Conservation (phyloP, 2,113 vertebrate species). For the Callipepla squamata region DNA sequence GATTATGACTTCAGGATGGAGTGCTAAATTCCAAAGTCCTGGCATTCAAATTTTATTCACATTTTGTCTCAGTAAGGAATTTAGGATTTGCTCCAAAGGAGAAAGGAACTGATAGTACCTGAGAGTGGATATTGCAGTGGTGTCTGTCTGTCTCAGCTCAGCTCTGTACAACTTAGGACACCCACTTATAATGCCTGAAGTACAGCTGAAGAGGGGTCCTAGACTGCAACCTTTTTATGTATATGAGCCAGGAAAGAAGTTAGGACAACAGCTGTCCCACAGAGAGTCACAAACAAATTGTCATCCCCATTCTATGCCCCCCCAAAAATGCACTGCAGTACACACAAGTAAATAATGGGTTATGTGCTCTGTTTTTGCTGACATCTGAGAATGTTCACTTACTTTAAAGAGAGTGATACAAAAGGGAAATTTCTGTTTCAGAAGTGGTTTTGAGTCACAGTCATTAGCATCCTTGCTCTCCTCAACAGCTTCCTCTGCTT, state of each 20-base stretch:
- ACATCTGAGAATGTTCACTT: neutral
- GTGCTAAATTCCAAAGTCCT: neutral
- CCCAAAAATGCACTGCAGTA: neutral
- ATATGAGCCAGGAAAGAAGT: neutral
- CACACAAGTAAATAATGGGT: neutral
- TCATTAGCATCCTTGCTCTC: neutral
- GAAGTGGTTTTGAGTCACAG: neutral
- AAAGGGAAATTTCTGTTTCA: neutral
- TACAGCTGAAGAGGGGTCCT: neutral
- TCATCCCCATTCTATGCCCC: neutral
- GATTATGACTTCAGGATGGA: neutral
- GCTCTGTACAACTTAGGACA: neutral
- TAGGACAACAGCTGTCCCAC: neutral
- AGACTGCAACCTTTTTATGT: neutral
- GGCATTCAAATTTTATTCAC: neutral
- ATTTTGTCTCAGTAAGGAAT: neutral
- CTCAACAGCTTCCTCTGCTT: neutral
- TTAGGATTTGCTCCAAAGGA: neutral
- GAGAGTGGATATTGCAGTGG: neutral
- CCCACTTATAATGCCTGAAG: neutral
- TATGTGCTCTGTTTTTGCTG: neutral
- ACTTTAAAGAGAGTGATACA: neutral
- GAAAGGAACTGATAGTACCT: neutral
- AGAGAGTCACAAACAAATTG: neutral
- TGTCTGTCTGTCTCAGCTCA: neutral